Evolutionary conservation across 2,113 vertebrate species (phyloP).

Genomic region (Laterallus jamaicensis): DNA sequence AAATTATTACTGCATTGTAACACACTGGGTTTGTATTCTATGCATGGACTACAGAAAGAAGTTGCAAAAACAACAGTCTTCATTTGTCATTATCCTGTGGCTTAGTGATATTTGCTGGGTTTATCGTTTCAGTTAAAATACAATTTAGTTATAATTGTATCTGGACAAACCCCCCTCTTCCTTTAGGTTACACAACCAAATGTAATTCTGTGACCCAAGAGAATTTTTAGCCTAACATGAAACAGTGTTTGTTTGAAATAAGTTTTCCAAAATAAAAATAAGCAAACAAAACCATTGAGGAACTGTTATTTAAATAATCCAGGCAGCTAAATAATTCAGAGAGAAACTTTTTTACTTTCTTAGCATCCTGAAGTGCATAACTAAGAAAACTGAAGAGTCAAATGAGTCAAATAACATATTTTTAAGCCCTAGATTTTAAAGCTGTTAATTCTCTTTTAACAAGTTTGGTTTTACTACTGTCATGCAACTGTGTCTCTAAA

Average conservation of each 20-base stretch:
- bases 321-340: not conserved
- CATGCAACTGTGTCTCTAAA: not conserved
- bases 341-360: not conserved
- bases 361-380: not conserved
- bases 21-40: not conserved
- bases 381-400: not conserved
- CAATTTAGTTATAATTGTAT: not conserved
- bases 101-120: not conserved
- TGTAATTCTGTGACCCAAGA: not conserved
- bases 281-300: not conserved
- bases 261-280: not conserved
- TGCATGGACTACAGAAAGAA: not conserved
- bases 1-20: not conserved
- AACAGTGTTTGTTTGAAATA: not conserved
- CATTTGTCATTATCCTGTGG: not conserved
- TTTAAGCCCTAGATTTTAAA: not conserved
- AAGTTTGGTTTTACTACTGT: not conserved
- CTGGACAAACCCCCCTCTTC: not conserved
- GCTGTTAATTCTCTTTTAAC: not conserved
- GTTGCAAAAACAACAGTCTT: not conserved
- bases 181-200: not conserved
- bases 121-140: not conserved
- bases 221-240: not conserved
- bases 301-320: not conserved
- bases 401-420: not conserved